These are phyloP conservation scores for Neoarius graeffei DNA, from an alignment of 2,113 vertebrate species.

Conservation along the genomic window DNA sequence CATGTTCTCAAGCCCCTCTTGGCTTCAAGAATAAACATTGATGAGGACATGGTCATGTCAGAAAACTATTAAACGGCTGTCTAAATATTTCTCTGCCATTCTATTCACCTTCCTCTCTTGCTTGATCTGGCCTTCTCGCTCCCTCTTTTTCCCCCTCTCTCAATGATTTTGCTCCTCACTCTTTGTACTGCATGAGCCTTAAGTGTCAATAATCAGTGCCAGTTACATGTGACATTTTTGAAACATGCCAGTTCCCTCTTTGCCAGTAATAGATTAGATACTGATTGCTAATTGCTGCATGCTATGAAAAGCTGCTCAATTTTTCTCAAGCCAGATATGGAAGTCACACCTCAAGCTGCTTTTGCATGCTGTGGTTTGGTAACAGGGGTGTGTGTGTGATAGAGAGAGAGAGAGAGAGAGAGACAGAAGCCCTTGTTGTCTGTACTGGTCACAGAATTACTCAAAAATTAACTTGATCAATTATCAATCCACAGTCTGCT, in stretches of 20 bases:
- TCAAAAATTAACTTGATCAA: not conserved
- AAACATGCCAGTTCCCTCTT: not conserved
- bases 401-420: not conserved
- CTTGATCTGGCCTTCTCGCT: not conserved
- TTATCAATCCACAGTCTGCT: not conserved
- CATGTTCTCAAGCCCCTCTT: no score
- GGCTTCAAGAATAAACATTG: not conserved
- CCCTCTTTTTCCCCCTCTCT: not conserved
- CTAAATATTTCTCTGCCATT: not conserved
- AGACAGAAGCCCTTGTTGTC: not conserved
- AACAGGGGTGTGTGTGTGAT: not conserved
- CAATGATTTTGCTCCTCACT: not conserved
- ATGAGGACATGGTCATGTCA: not conserved
- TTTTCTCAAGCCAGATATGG: not conserved
- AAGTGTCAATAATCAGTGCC: constrained; percentile 35
- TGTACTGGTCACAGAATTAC: not conserved
- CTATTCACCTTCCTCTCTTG: constrained; percentile 6
- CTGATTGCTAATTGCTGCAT: constrained; percentile 7
- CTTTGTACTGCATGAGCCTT: not conserved
- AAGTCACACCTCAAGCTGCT: constrained; percentile 5
- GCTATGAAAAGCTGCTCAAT: constrained; percentile 13
- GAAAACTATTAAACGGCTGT: not conserved
- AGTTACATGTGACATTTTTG: constrained; percentile 12
- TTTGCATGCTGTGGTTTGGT: not conserved
- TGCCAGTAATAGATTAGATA: constrained; percentile 15